Evolutionary conservation across 2,113 vertebrate genomes (phyloP).

Genomic region (Tautogolabrus adspersus): DNA sequence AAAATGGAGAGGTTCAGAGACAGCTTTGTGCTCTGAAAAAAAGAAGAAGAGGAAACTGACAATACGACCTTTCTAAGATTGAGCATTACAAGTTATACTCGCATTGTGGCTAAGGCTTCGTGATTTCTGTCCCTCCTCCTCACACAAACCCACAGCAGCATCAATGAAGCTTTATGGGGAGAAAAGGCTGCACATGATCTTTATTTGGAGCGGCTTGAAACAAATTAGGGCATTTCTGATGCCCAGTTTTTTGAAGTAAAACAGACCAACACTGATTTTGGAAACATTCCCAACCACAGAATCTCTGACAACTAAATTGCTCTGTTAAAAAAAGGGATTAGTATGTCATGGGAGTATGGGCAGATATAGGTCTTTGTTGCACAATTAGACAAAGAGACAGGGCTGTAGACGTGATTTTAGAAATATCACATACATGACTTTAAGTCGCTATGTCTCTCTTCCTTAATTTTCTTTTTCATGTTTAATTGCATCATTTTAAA

Average conservation of each 20-base stretch:
- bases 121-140: slow-evolving; percentile 3
- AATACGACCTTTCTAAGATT: slow-evolving; percentile 18
- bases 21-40: slow-evolving; percentile 5
- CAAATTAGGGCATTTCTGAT: slow-evolving; percentile 49
- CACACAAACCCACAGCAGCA: slow-evolving; percentile 11
- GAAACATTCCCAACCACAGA: slow-evolving; percentile 39
- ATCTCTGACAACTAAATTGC: background rate
- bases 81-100: slow-evolving; percentile 26
- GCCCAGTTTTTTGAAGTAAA: slow-evolving; percentile 53
- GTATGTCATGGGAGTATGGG: slow-evolving; percentile 3
- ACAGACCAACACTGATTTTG: slow-evolving; percentile 35
- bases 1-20: slow-evolving; percentile 24
- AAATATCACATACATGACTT: background rate
- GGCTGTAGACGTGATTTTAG: background rate
- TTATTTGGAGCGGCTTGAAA: slow-evolving; percentile 58
- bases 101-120: background rate
- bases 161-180: background rate
- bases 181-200: slow-evolving; percentile 43
- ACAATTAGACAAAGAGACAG: slow-evolving; percentile 12
- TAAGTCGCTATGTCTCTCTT: background rate
- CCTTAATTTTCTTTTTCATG: background rate
- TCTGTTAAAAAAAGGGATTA: slow-evolving; percentile 16
- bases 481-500: background rate
- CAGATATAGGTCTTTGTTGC: slow-evolving; percentile 27
- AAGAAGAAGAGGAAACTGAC: slow-evolving; percentile 21